A percentile compares a stretch with the other conserved stretches of the same genome.
Conservation (phyloP, 2,113 vertebrate genomes). For the Melanostigma gelatinosum region DNA sequence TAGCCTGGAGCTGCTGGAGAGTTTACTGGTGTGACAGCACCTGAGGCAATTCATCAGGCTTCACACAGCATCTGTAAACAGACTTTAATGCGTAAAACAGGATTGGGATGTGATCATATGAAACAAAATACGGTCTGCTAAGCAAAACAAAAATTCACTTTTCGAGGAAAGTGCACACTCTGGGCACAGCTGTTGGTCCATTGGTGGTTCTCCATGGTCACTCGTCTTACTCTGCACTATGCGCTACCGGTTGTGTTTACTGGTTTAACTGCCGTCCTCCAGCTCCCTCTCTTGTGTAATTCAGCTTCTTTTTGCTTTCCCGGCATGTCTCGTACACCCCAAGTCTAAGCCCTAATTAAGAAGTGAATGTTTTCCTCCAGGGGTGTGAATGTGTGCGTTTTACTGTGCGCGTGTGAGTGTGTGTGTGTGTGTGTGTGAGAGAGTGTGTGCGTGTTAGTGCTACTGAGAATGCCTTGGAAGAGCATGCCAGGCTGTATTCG, state of each 20-base stretch:
- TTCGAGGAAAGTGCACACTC: background rate
- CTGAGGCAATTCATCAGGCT: background rate
- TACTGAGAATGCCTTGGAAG: conserved; percentile 23
- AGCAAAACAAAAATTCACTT: background rate
- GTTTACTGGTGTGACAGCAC: background rate
- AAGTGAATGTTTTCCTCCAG: conserved; percentile 64
- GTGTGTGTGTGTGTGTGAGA: conserved; percentile 12
- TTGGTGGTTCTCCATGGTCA: conserved; percentile 11
- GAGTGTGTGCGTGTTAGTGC: background rate
- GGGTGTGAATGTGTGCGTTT: conserved; percentile 48
- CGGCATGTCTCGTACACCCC: conserved; percentile 36
- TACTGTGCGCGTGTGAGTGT: conserved; percentile 1
- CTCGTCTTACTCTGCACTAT: conserved; percentile 1
- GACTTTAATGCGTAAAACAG: background rate
- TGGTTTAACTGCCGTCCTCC: conserved; percentile 39
- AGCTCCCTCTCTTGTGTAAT: conserved; percentile 37
- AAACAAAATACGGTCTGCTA: background rate
- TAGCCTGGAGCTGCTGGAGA: background rate
- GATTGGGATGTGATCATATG: background rate
- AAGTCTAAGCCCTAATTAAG: conserved; percentile 65
- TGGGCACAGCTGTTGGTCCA: background rate
- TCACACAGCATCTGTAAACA: background rate
- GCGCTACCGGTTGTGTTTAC: conserved; percentile 38
- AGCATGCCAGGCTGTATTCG: conserved; percentile 23
- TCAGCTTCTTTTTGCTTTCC: conserved; percentile 45